phyloP scores from a whole-genome alignment of 2,113 vertebrate species.

The Alosa alosa region DNA sequence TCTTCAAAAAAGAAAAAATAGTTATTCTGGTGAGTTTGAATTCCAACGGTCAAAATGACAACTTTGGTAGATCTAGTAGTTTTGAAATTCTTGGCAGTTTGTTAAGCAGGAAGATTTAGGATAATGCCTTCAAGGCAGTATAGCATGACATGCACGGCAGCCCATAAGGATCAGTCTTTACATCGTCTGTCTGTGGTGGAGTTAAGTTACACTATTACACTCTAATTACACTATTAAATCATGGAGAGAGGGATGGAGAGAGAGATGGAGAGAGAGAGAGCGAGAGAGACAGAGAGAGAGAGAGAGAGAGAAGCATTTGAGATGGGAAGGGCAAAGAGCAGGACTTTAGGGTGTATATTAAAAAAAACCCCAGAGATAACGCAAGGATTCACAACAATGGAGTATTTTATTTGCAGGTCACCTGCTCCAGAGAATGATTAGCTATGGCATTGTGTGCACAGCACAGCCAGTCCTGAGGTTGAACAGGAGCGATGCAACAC shows the following conservation, averaged over 20 bases:
- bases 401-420: slow-evolving; percentile 61
- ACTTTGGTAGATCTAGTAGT: too few species aligned
- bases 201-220: slow-evolving; percentile 59
- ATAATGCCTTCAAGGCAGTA: neutral
- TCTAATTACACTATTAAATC: slow-evolving; percentile 51
- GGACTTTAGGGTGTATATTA: slow-evolving; percentile 34
- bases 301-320: neutral
- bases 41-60: too few species aligned
- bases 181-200: slow-evolving; percentile 34
- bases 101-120: too few species aligned
- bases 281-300: neutral
- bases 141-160: slow-evolving; percentile 33
- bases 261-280: slow-evolving; percentile 17
- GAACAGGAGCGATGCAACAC: neutral
- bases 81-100: too few species aligned
- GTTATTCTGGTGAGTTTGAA: too few species aligned
- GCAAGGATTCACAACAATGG: slow-evolving; percentile 45
- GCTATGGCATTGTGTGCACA: slow-evolving; percentile 42
- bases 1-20: too few species aligned
- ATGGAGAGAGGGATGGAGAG: slow-evolving; percentile 31
- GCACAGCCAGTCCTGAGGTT: slow-evolving; percentile 20
- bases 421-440: slow-evolving; percentile 52
- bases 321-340: neutral
- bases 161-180: slow-evolving; percentile 50
- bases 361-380: slow-evolving; percentile 41